phyloP scores from a whole-genome alignment of 2,888 invertebrate species.

The Horisme vitalbata region DNA sequence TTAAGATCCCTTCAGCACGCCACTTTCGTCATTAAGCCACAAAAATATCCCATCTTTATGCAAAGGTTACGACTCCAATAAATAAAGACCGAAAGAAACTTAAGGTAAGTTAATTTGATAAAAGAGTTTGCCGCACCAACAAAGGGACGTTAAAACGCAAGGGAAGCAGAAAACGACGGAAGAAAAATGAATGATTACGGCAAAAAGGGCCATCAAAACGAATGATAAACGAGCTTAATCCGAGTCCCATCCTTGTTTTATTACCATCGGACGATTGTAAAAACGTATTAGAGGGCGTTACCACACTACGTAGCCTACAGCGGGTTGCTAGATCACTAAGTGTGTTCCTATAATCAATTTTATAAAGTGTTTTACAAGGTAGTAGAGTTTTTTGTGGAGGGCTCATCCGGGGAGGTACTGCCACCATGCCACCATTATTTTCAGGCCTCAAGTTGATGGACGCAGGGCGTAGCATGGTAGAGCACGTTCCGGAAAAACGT shows the following conservation, averaged over 20 bases:
- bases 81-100: conserved; percentile 40
- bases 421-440: too few relatives aligned
- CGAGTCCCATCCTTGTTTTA: conserved; percentile 78
- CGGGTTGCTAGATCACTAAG: conserved; percentile 5
- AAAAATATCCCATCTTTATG: conserved; percentile 37
- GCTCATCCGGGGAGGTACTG: too few relatives aligned
- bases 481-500: too few relatives aligned
- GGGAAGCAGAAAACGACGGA: conserved; percentile 78
- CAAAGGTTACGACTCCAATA: conserved; percentile 33
- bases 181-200: conserved; percentile 83
- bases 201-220: conserved; percentile 82
- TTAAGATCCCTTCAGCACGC: conserved; percentile 54
- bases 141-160: conserved; percentile 75
- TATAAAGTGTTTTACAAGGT: too few relatives aligned
- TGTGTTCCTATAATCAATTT: too few relatives aligned
- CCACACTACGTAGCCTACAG: conserved; percentile 26
- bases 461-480: too few relatives aligned
- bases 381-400: too few relatives aligned
- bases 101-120: conserved; percentile 63
- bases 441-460: too few relatives aligned
- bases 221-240: conserved; percentile 83
- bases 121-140: conserved; percentile 65
- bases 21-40: conserved; percentile 45
- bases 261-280: conserved; percentile 79
- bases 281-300: conserved; percentile 77